Evolutionary conservation across 1,140 invertebrate genomes (phyloP), one percentile per base, ranked within the genome.

Genomic region (Ganaspis sp.): DNA sequence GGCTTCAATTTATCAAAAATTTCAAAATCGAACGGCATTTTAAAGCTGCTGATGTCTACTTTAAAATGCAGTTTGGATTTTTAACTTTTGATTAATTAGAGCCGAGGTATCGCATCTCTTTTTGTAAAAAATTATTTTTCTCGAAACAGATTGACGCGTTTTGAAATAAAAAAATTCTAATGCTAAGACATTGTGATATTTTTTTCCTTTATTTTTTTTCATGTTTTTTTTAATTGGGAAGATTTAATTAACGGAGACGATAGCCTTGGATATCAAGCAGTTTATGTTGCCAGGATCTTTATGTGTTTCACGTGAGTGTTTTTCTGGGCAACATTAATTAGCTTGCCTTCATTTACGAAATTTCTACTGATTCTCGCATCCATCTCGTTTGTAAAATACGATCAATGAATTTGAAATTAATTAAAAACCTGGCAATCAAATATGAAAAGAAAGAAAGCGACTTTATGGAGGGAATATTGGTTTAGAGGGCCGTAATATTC

Each of bases 391-490:
- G 19, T 26, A 19, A 58, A 58, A 58, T 58, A 26, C 54, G 54
- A 64, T 64, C 54, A 64, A 26, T 64, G 54, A 26, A 26, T 64
- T 64, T 29, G 54, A 64, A 64, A 64, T 64, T 64, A 64, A 64
- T 64, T 64, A 64, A 64, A 64, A 64, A 64, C 21, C 21, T 11
- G 54, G 54, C 54, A 26, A 64, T 64, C 54, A 15, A 64, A 64
- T 64, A 64, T 64, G 54, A 64, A 23, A 64, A 54, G 49, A n/a
- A 54, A 54, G 49, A 54, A 21, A 54, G 49, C 17, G 49, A 54
- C 17, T 23, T 26, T 29, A 15, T 64, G 19, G n/a, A 49, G 45
- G 8, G 45, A 17, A 64, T 26, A 29, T 26, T 54, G 19, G 53
- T 54, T 54, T 54, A 64, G 21, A 26, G 23, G 21, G 21, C 21